Conservation (phyloP, 2,797 vertebrate species). For the Dallia pectoralis region DNA sequence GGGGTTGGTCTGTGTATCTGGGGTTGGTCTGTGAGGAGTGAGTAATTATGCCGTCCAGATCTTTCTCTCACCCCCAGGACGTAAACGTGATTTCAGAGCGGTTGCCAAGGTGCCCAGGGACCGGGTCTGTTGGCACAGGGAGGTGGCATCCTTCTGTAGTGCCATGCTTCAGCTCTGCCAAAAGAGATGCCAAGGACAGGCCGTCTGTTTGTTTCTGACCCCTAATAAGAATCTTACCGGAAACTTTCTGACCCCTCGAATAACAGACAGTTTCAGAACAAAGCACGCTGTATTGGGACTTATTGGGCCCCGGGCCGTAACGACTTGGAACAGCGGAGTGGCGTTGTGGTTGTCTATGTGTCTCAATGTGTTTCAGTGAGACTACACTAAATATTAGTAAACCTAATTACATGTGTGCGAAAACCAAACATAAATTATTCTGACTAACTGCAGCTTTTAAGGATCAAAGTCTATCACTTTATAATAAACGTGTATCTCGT, state of each 20-base stretch:
- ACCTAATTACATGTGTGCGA: background rate
- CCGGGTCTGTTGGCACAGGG: slow-evolving; percentile 68
- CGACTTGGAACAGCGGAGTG: too few relatives aligned
- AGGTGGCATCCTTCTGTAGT: slow-evolving; percentile 73
- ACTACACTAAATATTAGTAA: too few relatives aligned
- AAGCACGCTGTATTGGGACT: too few relatives aligned
- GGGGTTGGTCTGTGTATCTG: background rate
- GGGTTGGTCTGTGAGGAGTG: slow-evolving; percentile 60
- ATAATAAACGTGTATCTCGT: background rate
- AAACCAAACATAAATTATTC: background rate
- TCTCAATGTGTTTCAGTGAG: too few relatives aligned
- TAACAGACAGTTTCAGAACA: slow-evolving; percentile 23
- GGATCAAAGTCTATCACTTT: background rate
- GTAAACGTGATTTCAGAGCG: slow-evolving; percentile 62
- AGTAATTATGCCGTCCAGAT: slow-evolving; percentile 69
- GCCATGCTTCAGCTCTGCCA: slow-evolving; percentile 69
- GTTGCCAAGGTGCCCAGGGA: slow-evolving; percentile 68
- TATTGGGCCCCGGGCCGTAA: too few relatives aligned
- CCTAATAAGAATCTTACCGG: slow-evolving; percentile 20
- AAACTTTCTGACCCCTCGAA: background rate
- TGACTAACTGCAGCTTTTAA: background rate
- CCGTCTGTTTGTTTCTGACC: slow-evolving; percentile 48
- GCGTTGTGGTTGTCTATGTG: too few relatives aligned
- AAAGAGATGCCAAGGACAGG: slow-evolving; percentile 76
- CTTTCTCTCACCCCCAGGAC: slow-evolving; percentile 67